phyloP scores from a whole-genome alignment of 2,797 vertebrate genomes.

The Pteronotus mesoamericanus region DNA sequence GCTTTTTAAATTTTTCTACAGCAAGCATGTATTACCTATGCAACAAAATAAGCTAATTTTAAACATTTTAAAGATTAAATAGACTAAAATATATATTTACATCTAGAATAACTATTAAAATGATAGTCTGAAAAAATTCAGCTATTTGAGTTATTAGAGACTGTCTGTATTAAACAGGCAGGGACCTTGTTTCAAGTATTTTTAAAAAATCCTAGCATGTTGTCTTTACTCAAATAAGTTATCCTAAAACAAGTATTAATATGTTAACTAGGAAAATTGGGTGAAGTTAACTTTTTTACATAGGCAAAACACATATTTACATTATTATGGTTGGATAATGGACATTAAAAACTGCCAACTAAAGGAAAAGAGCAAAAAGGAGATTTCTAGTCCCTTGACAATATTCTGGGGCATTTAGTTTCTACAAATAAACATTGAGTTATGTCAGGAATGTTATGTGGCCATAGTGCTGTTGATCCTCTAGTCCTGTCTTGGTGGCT shows the following conservation, averaged over 20 bases:
- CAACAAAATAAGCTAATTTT: neutral
- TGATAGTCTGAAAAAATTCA: neutral
- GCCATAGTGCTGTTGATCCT: conserved; percentile 58
- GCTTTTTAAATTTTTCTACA: conserved; percentile 24
- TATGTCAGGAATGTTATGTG: conserved; percentile 72
- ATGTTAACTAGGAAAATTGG: neutral
- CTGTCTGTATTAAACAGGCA: neutral
- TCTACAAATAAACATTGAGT: conserved; percentile 73
- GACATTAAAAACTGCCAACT: conserved; percentile 26
- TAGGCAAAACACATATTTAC: conserved; percentile 4
- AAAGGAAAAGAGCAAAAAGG: neutral
- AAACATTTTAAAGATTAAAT: neutral
- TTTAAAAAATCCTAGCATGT: neutral
- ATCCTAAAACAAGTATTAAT: neutral
- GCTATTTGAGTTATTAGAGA: neutral
- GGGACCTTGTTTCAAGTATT: neutral
- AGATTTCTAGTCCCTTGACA: conserved; percentile 50
- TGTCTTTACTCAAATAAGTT: neutral
- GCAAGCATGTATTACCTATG: neutral
- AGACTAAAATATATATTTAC: neutral
- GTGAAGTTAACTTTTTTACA: neutral
- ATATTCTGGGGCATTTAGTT: conserved; percentile 66
- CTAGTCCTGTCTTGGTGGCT: neutral
- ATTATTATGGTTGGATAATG: conserved; percentile 4
- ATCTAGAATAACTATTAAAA: neutral